These are phyloP conservation scores for Pseudolaguvia tuberculata DNA, from an alignment of 2,113 vertebrate species.

Conservation along the genomic window DNA sequence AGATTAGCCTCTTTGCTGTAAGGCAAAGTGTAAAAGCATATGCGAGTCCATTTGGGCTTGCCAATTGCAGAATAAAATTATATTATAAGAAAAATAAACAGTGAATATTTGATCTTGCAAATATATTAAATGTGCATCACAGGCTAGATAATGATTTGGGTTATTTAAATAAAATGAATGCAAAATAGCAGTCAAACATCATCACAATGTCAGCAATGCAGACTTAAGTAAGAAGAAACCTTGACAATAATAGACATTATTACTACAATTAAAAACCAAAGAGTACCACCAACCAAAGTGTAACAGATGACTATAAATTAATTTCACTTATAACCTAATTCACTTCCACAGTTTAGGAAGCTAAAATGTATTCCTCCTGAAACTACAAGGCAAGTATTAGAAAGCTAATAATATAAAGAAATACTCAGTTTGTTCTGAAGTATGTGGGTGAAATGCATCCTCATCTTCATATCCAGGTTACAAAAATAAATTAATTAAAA, in stretches of 20 bases:
- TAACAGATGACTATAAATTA: not conserved
- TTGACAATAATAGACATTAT: conserved; percentile 3
- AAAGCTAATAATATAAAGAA: conserved; percentile 58
- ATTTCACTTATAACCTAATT: conserved; percentile 10
- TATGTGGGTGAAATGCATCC: conserved; percentile 43
- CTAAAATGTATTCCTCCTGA: conserved; percentile 19
- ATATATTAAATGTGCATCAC: not conserved
- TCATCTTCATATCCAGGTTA: conserved; percentile 47
- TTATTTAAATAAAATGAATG: not conserved
- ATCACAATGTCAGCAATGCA: conserved; percentile 2
- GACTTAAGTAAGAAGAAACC: conserved; percentile 17
- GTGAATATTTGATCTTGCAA: not conserved
- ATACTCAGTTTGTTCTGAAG: conserved; percentile 57
- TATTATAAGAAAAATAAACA: not conserved
- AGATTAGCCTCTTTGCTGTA: not conserved
- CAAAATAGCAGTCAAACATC: not conserved
- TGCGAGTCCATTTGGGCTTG: not conserved
- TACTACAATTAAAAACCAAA: conserved; percentile 30
- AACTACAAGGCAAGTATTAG: too few species aligned
- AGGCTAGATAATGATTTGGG: not conserved
- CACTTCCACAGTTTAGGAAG: conserved; percentile 25
- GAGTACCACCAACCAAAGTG: conserved; percentile 13
- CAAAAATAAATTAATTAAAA: conserved; percentile 64
- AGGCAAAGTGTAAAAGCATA: not conserved
- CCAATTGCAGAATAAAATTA: not conserved